Base-by-base conservation (phyloP, 2,888 invertebrate species). In the Drosophila helvetica region DNA sequence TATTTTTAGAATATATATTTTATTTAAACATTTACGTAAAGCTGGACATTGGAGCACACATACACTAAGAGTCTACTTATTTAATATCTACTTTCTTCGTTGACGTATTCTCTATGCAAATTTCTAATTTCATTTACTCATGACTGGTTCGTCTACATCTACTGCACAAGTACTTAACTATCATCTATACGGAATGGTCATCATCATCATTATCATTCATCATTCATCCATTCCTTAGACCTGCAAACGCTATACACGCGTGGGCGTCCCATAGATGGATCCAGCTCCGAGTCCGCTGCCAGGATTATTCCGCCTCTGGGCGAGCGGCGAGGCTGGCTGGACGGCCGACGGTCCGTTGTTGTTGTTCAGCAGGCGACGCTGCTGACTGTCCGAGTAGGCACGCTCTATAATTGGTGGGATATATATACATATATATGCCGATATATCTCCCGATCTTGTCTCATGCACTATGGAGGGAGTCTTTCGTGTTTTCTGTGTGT, bases 321-420 rank as follows among this genome's bases (percentile, higher is more conserved):
- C 84, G 64, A 86, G 62, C n/a, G 91, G 77, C 73, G 88, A 80
- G 84, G 90, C 85, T 17, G 83, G 85, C 25, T 86, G 74, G 43
- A 75, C 79, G 6, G 74, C 77, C 17, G 80, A 74, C 17, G 80
- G 76, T 12, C 85, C 85, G 55, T 86, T 86, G 61, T 86, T 86
- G 73, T 86, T 86, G 67, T 81, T 81, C 71, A 84, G 77, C 18
- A 86, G 72, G 10, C 89, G 85, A 43, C 85, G 87, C 75, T 93
- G 92, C 89, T 93, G 93, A 78, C 93, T 94, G 88, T 94, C 94
- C 79, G 94, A 94, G 84, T 93, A 93, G 56, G 94, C 94, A 88
- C 94, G 93, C 91, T 94, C 94, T 94, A 91, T 60, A 93, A 75
- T 56, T 70, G 53, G 45, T 17, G 66, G 30, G 65, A 59, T 64